Evolutionary conservation across 2,113 vertebrate genomes (phyloP).

Genomic region (Orycteropus afer): DNA sequence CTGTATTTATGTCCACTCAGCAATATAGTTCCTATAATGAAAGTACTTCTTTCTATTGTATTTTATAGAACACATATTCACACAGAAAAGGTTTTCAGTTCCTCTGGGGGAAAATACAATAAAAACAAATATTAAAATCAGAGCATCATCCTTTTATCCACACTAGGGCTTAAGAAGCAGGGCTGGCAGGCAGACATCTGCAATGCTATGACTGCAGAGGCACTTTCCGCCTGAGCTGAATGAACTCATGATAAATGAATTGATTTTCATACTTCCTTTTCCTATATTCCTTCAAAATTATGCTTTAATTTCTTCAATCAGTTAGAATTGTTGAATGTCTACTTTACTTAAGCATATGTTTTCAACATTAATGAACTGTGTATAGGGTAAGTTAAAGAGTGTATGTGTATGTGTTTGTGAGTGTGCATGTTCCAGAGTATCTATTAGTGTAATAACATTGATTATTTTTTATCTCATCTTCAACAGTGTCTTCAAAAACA

Average conservation of each 20-base stretch:
- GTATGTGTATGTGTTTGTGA: not conserved
- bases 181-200: not conserved
- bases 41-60: not conserved
- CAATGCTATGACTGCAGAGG: not conserved
- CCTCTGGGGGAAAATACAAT: constrained; percentile 1
- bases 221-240: not conserved
- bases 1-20: not conserved
- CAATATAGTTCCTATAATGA: not conserved
- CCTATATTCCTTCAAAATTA: not conserved
- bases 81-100: not conserved
- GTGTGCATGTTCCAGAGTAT: not conserved
- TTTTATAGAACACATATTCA: not conserved
- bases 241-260: not conserved
- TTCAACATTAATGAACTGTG: not conserved
- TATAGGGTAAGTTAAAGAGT: not conserved
- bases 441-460: not conserved
- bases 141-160: not conserved
- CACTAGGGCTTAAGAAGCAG: not conserved
- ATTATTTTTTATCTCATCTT: not conserved
- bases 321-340: constrained; percentile 1
- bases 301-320: not conserved
- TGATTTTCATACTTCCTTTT: constrained; percentile 15
- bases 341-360: not conserved
- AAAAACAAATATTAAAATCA: not conserved
- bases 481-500: not conserved